phyloP scores from a whole-genome alignment of 2,113 vertebrate genomes.

The Hassar affinis region DNA sequence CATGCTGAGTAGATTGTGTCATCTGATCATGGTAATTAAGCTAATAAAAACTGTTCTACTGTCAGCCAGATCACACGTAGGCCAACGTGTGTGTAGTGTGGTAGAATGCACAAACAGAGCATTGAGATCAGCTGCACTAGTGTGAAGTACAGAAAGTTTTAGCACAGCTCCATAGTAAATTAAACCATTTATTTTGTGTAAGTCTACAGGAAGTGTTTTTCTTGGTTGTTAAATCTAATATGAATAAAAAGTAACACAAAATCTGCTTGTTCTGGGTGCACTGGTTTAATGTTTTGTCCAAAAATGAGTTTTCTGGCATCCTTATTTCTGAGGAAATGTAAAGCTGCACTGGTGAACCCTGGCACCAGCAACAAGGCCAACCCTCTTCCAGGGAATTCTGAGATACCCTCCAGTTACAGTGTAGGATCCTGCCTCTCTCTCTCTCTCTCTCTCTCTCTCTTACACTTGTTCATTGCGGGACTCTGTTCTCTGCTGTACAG shows the following conservation, averaged over 20 bases:
- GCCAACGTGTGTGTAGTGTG: not conserved
- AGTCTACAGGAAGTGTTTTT: not conserved
- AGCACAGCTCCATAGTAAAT: not conserved
- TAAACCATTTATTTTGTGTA: not conserved
- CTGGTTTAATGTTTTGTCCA: not conserved
- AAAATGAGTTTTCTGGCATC: not conserved
- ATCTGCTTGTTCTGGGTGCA: not conserved
- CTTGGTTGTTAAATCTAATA: not conserved
- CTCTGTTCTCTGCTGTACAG: constrained; percentile 44
- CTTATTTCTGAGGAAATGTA: constrained; percentile 6
- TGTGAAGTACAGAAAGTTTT: not conserved
- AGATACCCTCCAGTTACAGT: not conserved
- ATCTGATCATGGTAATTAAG: not conserved
- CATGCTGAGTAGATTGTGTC: not conserved
- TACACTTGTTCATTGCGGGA: not conserved
- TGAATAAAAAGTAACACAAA: not conserved
- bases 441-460: constrained; percentile 12
- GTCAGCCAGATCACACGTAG: not conserved
- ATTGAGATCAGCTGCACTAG: not conserved
- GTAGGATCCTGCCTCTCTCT: not conserved
- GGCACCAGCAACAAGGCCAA: not conserved
- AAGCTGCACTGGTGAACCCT: not conserved
- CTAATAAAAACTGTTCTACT: not conserved
- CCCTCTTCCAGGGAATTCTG: constrained; percentile 3
- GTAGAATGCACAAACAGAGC: not conserved